These are phyloP conservation scores for Odontocerum albicorne DNA, from an alignment of 2,888 invertebrate genomes.

Conservation along the genomic window DNA sequence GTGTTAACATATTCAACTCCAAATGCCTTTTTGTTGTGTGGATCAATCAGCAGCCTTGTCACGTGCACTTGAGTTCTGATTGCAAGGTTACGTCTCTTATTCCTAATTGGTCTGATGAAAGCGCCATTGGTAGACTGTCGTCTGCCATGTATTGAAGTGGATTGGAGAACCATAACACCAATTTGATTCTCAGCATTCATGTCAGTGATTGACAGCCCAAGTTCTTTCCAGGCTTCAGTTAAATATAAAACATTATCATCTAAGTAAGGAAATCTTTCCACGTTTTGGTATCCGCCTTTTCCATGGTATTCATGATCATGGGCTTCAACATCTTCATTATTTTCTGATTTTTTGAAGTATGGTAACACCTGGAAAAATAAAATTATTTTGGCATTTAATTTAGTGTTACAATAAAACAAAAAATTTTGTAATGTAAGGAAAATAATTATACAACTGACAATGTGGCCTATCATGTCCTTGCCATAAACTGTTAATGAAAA, in stretches of 20 bases:
- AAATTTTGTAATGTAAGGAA: too few species aligned
- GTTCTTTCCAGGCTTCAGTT: slow-evolving; percentile 62
- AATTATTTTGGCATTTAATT: too few species aligned
- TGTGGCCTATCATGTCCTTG: too few species aligned
- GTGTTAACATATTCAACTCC: slow-evolving; percentile 55
- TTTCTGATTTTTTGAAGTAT: slow-evolving; percentile 70
- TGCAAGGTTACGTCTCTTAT: slow-evolving; percentile 54
- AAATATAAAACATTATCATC: slow-evolving; percentile 61
- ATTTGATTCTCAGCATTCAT: slow-evolving; percentile 60
- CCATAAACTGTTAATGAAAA: too few species aligned
- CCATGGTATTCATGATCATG: slow-evolving; percentile 60
- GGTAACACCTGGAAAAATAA: slow-evolving; percentile 61
- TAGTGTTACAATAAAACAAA: too few species aligned
- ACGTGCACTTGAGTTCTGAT: slow-evolving; percentile 57
- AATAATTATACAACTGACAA: too few species aligned
- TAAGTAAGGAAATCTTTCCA: slow-evolving; percentile 64
- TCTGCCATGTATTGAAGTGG: slow-evolving; percentile 62
- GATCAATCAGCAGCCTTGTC: slow-evolving; percentile 61
- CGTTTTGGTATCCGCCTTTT: slow-evolving; percentile 63
- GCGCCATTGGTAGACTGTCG: slow-evolving; percentile 65
- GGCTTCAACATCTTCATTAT: slow-evolving; percentile 59
- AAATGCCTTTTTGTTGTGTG: slow-evolving; percentile 50
- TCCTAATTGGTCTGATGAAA: slow-evolving; percentile 66
- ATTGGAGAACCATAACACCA: slow-evolving; percentile 64
- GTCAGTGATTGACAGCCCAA: slow-evolving; percentile 61